A percentile compares a stretch with the other conserved stretches of the same genome.
Evolutionary conservation across 2,113 vertebrate genomes (phyloP).

Genomic region (Microcebus lehilahytsara): DNA sequence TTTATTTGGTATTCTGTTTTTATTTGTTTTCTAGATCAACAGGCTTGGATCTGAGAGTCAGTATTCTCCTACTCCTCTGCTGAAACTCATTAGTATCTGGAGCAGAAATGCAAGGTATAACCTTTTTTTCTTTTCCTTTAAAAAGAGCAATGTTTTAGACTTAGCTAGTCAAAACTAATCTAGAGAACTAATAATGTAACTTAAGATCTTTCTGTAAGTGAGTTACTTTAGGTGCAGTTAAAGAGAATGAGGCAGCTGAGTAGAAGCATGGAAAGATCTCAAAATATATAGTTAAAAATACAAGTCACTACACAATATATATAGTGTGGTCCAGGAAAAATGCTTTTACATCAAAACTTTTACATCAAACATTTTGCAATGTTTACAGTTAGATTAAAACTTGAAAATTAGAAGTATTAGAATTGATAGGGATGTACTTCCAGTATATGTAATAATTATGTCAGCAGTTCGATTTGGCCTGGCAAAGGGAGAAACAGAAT

Average conservation of each 20-base stretch:
- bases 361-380: neutral
- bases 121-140: neutral
- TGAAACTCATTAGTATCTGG: slow-evolving; percentile 95
- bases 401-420: neutral
- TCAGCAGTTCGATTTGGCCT: neutral
- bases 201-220: neutral
- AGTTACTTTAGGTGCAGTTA: neutral
- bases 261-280: neutral
- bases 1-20: neutral
- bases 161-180: neutral
- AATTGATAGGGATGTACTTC: neutral
- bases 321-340: neutral
- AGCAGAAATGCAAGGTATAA: slow-evolving; percentile 92
- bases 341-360: neutral
- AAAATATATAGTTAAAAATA: neutral
- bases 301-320: neutral
- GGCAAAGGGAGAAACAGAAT: neutral
- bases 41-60: slow-evolving; percentile 93
- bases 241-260: neutral
- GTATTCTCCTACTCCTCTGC: slow-evolving; percentile 94
- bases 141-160: neutral
- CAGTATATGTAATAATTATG: neutral
- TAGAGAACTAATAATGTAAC: neutral
- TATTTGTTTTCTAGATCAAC: slow-evolving; percentile 83
- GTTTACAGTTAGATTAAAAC: neutral